Conservation (phyloP, 1,140 invertebrate genomes). For the Chymomyza costata region DNA sequence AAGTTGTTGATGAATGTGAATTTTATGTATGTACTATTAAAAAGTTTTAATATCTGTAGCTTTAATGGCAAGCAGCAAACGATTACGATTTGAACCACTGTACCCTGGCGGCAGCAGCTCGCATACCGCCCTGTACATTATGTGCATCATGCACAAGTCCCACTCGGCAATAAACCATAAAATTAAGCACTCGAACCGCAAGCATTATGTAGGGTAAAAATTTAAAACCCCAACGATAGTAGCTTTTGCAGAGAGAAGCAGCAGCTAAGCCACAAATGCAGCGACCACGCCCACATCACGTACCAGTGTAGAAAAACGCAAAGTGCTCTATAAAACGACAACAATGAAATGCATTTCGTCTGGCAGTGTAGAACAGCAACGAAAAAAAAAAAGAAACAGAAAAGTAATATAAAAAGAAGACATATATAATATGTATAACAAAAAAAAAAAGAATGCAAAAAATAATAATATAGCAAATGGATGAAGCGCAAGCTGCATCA, state of each 20-base stretch:
- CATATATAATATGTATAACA: conserved; percentile 15
- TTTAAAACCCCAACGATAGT: conserved; percentile 9
- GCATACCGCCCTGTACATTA: no score
- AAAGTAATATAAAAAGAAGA: conserved; percentile 9
- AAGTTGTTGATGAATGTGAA: no score
- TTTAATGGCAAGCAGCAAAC: no score
- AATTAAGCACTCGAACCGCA: conserved; percentile 46
- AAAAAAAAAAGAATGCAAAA: conserved; percentile 25
- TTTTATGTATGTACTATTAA: no score
- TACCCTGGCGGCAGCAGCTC: no score
- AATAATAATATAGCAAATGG: conserved; percentile 69
- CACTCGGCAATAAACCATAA: conserved; percentile 57
- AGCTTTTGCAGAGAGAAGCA: conserved; percentile 17
- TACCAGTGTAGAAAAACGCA: not conserved
- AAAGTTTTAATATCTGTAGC: no score
- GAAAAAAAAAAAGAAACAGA: conserved; percentile 29
- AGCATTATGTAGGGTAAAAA: conserved; percentile 43
- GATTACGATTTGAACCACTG: no score
- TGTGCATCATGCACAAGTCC: no score
- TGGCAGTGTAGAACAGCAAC: conserved; percentile 19
- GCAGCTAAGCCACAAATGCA: conserved; percentile 25
- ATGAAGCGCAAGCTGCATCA: conserved; percentile 52
- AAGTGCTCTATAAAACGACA: conserved; percentile 27
- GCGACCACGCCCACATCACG: conserved; percentile 26
- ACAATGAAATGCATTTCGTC: conserved; percentile 57